Conservation (phyloP, 2,797 vertebrate species). For the Apogon talboti region DNA sequence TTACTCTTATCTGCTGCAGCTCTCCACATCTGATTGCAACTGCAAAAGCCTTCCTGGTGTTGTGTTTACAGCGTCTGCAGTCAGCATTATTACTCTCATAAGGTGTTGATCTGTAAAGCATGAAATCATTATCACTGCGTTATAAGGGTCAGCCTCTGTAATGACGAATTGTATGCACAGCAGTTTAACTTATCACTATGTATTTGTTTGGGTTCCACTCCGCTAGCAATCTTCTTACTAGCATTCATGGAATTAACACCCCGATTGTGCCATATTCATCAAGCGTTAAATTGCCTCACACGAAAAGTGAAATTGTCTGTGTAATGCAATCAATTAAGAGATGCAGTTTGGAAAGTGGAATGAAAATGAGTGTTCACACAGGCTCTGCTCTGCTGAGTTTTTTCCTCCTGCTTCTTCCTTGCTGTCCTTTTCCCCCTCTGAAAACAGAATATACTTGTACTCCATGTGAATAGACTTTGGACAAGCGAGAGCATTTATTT, state of each 20-base stretch:
- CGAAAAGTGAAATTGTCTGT: slow-evolving; percentile 59
- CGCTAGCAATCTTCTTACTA: slow-evolving; percentile 23
- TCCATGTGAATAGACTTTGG: slow-evolving; percentile 1
- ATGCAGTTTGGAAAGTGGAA: slow-evolving; percentile 40
- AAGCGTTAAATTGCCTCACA: slow-evolving; percentile 54
- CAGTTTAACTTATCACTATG: slow-evolving; percentile 4
- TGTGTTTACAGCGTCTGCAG: background rate
- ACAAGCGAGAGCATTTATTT: slow-evolving; percentile 11
- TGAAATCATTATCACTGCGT: slow-evolving; percentile 11
- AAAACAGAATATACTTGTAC: slow-evolving; percentile 15
- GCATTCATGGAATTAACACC: slow-evolving; percentile 35
- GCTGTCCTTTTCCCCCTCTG: background rate
- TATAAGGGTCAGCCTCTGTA: slow-evolving; percentile 21
- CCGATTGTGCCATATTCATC: slow-evolving; percentile 44
- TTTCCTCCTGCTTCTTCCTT: background rate
- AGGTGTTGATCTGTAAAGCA: slow-evolving; percentile 12
- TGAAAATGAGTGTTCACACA: slow-evolving; percentile 29
- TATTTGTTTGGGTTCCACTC: slow-evolving; percentile 52
- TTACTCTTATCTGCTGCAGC: slow-evolving; percentile 5
- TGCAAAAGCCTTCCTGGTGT: background rate
- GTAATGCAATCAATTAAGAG: slow-evolving; percentile 67
- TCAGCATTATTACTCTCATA: slow-evolving; percentile 1
- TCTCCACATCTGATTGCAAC: background rate
- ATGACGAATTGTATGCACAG: slow-evolving; percentile 7
- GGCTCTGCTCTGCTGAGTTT: background rate